Conservation (phyloP, 2,888 invertebrate genomes). For the Cryptocephalus primarius region DNA sequence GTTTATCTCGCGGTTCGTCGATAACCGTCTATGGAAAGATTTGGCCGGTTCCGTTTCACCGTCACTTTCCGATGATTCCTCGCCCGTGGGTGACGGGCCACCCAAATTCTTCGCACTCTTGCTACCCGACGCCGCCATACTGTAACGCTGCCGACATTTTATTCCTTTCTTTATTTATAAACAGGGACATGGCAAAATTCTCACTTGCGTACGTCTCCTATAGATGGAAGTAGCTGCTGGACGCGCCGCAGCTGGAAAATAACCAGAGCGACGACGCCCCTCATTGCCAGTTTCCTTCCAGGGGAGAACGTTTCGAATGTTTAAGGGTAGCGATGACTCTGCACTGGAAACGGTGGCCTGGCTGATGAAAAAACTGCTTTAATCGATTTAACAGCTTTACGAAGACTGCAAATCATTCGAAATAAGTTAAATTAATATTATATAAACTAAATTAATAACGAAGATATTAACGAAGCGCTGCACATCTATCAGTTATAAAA, state of each 20-base stretch:
- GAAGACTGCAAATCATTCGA: too few relatives aligned
- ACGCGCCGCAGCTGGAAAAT: background rate
- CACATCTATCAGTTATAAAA: too few relatives aligned
- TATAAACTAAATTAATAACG: too few relatives aligned
- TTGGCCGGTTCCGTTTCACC: conserved; percentile 70
- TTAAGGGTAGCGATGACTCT: too few relatives aligned
- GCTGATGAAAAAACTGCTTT: too few relatives aligned
- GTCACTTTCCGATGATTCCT: conserved; percentile 70
- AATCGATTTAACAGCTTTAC: too few relatives aligned
- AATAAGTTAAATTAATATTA: too few relatives aligned
- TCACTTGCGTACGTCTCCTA: conserved; percentile 4
- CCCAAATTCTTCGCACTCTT: conserved; percentile 32
- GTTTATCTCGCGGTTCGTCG: conserved; percentile 73
- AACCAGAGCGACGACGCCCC: too few relatives aligned
- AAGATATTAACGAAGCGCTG: too few relatives aligned
- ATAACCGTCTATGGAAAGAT: conserved; percentile 66
- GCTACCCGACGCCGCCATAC: conserved; percentile 31
- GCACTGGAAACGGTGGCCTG: too few relatives aligned
- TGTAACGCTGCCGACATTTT: conserved; percentile 24
- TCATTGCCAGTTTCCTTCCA: too few relatives aligned
- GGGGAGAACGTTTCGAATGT: too few relatives aligned
- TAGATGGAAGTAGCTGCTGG: conserved; percentile 4
- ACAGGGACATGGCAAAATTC: conserved; percentile 8
- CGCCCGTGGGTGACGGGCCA: conserved; percentile 32
- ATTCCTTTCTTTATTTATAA: conserved; percentile 16